Conservation (phyloP, 2,888 invertebrate genomes). For the Amorpha juglandis region DNA sequence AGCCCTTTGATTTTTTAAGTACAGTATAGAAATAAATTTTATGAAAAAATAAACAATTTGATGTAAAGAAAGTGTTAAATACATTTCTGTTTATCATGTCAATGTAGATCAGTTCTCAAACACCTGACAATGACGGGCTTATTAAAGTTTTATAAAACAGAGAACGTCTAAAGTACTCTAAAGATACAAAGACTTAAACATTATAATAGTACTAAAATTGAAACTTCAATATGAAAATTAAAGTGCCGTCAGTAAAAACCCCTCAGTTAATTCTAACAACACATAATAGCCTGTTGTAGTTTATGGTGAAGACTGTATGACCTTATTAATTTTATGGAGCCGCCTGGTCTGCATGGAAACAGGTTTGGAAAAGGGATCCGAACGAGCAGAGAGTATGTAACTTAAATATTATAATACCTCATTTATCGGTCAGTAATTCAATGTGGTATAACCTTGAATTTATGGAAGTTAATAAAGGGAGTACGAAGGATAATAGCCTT, state of each 20-base stretch:
- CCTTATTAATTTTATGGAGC: conserved; percentile 79
- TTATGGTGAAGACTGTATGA: conserved; percentile 63
- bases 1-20: too few relatives aligned
- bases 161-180: neutral
- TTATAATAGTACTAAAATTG: neutral
- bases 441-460: conserved; percentile 34
- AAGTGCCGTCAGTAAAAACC: conserved; percentile 32
- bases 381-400: conserved; percentile 36
- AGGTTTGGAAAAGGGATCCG: conserved; percentile 53
- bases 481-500: conserved; percentile 30
- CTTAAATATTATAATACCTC: conserved; percentile 31
- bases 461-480: conserved; percentile 40
- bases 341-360: conserved; percentile 67
- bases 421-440: conserved; percentile 47
- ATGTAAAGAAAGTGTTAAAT: too few relatives aligned
- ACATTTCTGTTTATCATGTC: too few relatives aligned
- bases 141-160: neutral
- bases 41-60: too few relatives aligned
- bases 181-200: too few relatives aligned
- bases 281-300: conserved; percentile 45
- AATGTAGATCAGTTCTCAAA: too few relatives aligned
- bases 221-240: conserved; percentile 15
- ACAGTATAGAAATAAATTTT: too few relatives aligned
- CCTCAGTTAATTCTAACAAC: conserved; percentile 24
- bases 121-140: too few relatives aligned